These are phyloP conservation scores for Cnemophilus loriae DNA, from an alignment of 2,113 vertebrate species.

Conservation along the genomic window DNA sequence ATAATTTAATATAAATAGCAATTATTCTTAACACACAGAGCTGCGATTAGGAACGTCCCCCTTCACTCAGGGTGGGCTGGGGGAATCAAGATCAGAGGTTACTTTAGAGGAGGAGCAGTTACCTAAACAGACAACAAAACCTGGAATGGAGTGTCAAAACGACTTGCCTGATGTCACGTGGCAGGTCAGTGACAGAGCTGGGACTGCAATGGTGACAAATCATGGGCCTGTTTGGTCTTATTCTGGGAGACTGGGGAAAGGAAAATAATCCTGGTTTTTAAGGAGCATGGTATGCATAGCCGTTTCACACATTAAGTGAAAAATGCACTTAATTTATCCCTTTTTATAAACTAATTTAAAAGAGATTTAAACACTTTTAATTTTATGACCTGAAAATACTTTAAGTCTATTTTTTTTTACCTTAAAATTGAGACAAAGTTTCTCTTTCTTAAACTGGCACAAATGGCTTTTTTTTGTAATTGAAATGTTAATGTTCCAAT, in stretches of 20 bases:
- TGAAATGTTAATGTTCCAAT: neutral
- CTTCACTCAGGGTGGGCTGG: neutral
- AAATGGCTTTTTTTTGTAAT: neutral
- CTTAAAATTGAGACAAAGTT: neutral
- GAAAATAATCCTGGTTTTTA: neutral
- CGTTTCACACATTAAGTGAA: neutral
- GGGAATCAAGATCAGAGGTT: neutral
- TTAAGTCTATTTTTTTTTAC: neutral
- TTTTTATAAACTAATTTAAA: neutral
- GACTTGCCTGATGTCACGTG: neutral
- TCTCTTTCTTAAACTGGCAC: neutral
- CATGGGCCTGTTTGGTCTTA: neutral
- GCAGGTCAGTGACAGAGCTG: neutral
- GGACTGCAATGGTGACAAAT: neutral
- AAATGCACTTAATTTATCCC: neutral
- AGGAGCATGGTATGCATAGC: fast-evolving
- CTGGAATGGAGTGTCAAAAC: neutral
- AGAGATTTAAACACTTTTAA: neutral
- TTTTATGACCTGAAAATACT: neutral
- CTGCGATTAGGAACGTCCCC: neutral
- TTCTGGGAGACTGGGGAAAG: neutral
- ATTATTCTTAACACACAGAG: neutral
- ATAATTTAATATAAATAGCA: neutral
- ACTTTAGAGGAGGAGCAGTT: neutral
- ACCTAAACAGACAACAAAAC: neutral